A percentile compares a stretch with the other conserved stretches of the same genome.
Conservation (phyloP, 2,113 vertebrate species). For the Lepus europaeus region DNA sequence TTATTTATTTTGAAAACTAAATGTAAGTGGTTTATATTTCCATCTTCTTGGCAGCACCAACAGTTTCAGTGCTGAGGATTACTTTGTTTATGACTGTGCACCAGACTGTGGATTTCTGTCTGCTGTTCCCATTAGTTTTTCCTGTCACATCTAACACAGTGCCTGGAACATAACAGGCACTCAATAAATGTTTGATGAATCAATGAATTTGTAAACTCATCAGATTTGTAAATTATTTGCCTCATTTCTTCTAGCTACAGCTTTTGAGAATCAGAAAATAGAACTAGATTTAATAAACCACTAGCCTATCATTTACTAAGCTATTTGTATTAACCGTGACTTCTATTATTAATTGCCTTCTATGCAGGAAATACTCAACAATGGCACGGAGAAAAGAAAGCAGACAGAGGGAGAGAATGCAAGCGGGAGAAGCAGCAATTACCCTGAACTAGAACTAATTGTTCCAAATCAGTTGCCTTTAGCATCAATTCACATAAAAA, state of each 20-base stretch:
- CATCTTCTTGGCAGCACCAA: not conserved
- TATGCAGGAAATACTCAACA: slow-evolving; percentile 53
- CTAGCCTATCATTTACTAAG: slow-evolving; percentile 57
- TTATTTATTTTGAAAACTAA: slow-evolving; percentile 38
- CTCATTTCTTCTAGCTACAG: slow-evolving; percentile 43
- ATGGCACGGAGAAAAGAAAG: not conserved
- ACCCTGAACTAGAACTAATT: slow-evolving; percentile 59
- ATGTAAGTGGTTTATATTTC: not conserved
- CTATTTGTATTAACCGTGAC: slow-evolving; percentile 54
- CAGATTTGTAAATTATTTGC: slow-evolving; percentile 66
- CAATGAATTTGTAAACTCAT: slow-evolving; percentile 65
- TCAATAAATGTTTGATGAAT: slow-evolving; percentile 43
- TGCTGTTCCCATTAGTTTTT: slow-evolving; percentile 50
- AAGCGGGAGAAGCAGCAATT: slow-evolving; percentile 61
- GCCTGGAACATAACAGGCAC: slow-evolving; percentile 12
- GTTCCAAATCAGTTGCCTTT: slow-evolving; percentile 19
- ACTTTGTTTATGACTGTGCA: slow-evolving; percentile 37
- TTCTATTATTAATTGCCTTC: slow-evolving; percentile 69
- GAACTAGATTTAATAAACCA: slow-evolving; percentile 69
- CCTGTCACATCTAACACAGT: slow-evolving; percentile 38
- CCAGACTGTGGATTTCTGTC: not conserved
- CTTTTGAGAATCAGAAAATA: slow-evolving; percentile 60
- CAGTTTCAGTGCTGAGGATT: not conserved
- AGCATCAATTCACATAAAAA: slow-evolving; percentile 34
- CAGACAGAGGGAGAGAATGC: not conserved